Percentiles rank a stretch among this genome's conserved stretches.
Conservation (phyloP, 2,888 invertebrate species). For the Helobdella robusta region DNA sequence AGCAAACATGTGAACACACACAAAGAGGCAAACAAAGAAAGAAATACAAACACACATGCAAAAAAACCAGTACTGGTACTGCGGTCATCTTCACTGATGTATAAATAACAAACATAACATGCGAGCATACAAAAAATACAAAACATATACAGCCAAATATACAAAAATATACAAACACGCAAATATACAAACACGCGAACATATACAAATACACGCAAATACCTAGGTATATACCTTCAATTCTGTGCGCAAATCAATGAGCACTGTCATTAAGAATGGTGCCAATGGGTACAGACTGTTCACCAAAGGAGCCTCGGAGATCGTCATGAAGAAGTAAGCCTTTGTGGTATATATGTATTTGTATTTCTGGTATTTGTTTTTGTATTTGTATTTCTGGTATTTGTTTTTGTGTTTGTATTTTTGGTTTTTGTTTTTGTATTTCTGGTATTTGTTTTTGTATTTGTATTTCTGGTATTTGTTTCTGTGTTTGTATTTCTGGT, state of each 20-base stretch:
- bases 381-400: no score
- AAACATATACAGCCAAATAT: constrained; percentile 4
- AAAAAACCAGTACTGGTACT: no score
- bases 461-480: no score
- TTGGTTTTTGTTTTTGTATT: no score
- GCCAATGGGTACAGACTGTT: constrained; percentile 81
- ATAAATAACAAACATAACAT: no score
- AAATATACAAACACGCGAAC: constrained; percentile 1
- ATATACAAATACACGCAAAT: no score
- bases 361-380: not conserved
- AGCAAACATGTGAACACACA: no score
- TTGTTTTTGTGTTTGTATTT: no score
- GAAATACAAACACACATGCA: not conserved
- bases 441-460: no score
- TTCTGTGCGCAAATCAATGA: constrained; percentile 97
- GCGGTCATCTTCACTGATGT: no score
- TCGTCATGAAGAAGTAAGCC: constrained; percentile 84
- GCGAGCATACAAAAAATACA: not conserved
- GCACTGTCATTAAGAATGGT: constrained; percentile 74
- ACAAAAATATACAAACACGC: constrained; percentile 11
- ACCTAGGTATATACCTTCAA: constrained; percentile 85
- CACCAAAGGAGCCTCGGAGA: constrained; percentile 97
- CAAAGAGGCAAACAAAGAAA: not conserved
- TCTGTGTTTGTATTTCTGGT: no score
- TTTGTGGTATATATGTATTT: not conserved